These are phyloP conservation scores for Notechis scutatus DNA, from an alignment of 2,113 vertebrate species.

Conservation along the genomic window DNA sequence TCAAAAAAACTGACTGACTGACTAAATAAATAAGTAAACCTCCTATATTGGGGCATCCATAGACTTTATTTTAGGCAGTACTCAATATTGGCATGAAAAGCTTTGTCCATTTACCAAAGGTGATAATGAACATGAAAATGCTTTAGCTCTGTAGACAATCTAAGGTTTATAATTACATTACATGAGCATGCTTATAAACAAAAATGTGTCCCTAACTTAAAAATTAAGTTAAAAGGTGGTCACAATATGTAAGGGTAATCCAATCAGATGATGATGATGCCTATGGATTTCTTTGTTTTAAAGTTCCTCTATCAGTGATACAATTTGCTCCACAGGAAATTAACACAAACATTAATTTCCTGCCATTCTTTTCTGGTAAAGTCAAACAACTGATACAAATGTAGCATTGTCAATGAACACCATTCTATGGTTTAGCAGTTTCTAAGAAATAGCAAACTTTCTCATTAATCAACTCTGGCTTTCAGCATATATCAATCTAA, in stretches of 20 bases:
- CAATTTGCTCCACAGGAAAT: not conserved
- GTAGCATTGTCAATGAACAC: not conserved
- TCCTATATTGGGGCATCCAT: not conserved
- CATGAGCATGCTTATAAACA: not conserved
- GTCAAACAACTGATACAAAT: conserved; percentile 4
- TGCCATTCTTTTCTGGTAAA: not conserved
- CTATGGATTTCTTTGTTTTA: not conserved
- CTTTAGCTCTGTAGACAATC: not conserved
- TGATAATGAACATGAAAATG: not conserved
- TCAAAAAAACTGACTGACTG: not conserved
- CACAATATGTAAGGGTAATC: not conserved
- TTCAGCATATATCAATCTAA: not conserved
- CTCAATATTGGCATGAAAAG: not conserved
- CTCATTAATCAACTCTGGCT: not conserved
- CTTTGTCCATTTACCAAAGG: not conserved
- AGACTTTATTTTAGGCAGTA: not conserved
- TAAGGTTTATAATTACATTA: not conserved
- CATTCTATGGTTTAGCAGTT: not conserved
- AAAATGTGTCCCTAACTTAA: not conserved
- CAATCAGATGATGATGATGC: not conserved
- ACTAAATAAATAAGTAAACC: not conserved
- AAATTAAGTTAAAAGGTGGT: not conserved
- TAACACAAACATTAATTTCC: not conserved
- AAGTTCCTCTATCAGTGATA: not conserved
- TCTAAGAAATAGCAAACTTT: not conserved